Evolutionary conservation across 2,888 invertebrate species (phyloP).

Genomic region (Nudaria mundana): DNA sequence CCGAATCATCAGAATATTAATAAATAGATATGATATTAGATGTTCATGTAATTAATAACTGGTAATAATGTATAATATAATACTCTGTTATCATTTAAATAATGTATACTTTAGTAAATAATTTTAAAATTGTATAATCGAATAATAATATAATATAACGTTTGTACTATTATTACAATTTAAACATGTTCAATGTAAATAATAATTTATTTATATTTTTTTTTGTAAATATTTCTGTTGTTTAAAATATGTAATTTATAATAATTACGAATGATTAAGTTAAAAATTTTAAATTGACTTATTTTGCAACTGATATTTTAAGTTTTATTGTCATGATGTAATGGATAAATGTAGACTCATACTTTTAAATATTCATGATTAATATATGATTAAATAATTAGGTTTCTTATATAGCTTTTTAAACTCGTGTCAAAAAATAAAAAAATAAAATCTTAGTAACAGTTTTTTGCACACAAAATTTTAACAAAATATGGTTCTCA

Average conservation of each 20-base stretch:
- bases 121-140: slow-evolving; percentile 13
- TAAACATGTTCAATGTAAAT: slow-evolving; percentile 23
- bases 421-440: too few species aligned
- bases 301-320: slow-evolving; percentile 20
- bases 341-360: slow-evolving; percentile 13
- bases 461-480: too few species aligned
- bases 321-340: slow-evolving; percentile 33
- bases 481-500: too few species aligned
- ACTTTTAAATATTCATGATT: slow-evolving; percentile 1
- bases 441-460: too few species aligned
- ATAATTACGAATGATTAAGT: too few species aligned
- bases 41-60: too few species aligned
- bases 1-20: too few species aligned
- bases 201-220: slow-evolving; percentile 14
- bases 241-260: slow-evolving; percentile 26
- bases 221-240: slow-evolving; percentile 15
- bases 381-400: not conserved
- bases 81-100: slow-evolving; percentile 1
- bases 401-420: too few species aligned
- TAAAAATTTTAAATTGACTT: slow-evolving; percentile 34
- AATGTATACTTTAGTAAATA: slow-evolving; percentile 7
- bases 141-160: too few species aligned
- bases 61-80: too few species aligned
- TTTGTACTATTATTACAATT: slow-evolving; percentile 31
- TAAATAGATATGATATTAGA: too few species aligned